These are phyloP conservation scores for Odontocolon sp. DNA, from an alignment of 2,888 invertebrate genomes.

Conservation along the genomic window DNA sequence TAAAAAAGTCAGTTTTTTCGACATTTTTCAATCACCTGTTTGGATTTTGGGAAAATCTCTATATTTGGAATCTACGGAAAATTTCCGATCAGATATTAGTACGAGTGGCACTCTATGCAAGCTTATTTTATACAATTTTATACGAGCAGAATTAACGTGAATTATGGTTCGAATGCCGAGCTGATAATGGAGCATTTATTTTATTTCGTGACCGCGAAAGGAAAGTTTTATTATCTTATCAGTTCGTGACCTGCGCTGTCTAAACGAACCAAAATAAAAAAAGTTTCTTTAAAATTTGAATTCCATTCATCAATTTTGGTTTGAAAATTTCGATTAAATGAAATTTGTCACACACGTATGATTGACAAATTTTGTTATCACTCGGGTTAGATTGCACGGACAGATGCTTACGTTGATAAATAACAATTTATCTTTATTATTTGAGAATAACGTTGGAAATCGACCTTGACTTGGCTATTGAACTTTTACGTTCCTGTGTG, in stretches of 20 bases:
- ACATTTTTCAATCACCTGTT: too few relatives aligned
- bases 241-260: constrained; percentile 4
- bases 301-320: background rate
- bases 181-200: background rate
- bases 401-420: background rate
- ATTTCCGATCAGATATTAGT: too few relatives aligned
- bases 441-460: background rate
- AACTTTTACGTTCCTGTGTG: too few relatives aligned
- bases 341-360: background rate
- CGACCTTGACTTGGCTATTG: constrained; percentile 8
- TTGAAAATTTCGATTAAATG: too few relatives aligned
- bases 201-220: background rate
- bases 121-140: too few relatives aligned
- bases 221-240: background rate
- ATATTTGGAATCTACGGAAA: too few relatives aligned
- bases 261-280: background rate
- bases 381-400: background rate
- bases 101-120: too few relatives aligned
- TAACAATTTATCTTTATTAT: background rate
- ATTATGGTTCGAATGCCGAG: background rate
- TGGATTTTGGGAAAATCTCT: too few relatives aligned
- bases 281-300: background rate
- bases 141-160: constrained; percentile 9
- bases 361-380: background rate
- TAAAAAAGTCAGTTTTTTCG: too few relatives aligned